Evolutionary conservation across 2,888 invertebrate species (phyloP).

Genomic region (Temnothorax ravouxi): DNA sequence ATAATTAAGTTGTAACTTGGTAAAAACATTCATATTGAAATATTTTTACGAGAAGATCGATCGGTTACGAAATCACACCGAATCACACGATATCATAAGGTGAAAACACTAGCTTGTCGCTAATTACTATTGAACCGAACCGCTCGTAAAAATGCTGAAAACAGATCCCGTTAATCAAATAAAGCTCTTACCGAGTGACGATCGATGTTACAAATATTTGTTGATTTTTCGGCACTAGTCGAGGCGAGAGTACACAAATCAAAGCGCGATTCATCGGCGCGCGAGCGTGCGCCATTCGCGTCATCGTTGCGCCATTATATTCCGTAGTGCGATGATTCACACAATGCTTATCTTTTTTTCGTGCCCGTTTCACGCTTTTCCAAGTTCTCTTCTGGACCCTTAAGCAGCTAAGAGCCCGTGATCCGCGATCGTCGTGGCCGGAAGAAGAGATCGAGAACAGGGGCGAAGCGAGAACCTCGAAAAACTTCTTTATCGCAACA

Average conservation of each 20-base stretch:
- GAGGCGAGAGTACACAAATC: conserved; percentile 45
- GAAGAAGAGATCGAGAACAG: conserved; percentile 72
- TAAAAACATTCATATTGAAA: background rate
- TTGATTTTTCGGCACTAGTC: conserved; percentile 48
- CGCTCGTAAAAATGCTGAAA: conserved; percentile 53
- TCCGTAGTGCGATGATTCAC: conserved; percentile 34
- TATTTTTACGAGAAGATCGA: conserved; percentile 4
- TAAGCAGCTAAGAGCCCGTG: conserved; percentile 82
- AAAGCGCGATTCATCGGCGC: conserved; percentile 40
- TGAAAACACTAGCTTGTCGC: conserved; percentile 46
- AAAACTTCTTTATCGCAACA: conserved; percentile 85
- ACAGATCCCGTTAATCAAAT: conserved; percentile 54
- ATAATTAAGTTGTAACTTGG: background rate
- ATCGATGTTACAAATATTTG: conserved; percentile 58
- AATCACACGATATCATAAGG: conserved; percentile 51
- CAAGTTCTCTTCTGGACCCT: conserved; percentile 73
- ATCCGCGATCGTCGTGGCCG: conserved; percentile 71
- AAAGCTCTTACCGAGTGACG: conserved; percentile 43
- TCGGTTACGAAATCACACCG: conserved; percentile 24
- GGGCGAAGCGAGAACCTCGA: conserved; percentile 72
- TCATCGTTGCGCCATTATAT: conserved; percentile 64
- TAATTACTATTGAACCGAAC: conserved; percentile 49
- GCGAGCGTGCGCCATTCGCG: conserved; percentile 50
- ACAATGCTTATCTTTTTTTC: conserved; percentile 59
- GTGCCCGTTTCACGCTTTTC: conserved; percentile 35